Base-by-base conservation (phyloP, 2,888 invertebrate species). In the Conistra vaccinii region DNA sequence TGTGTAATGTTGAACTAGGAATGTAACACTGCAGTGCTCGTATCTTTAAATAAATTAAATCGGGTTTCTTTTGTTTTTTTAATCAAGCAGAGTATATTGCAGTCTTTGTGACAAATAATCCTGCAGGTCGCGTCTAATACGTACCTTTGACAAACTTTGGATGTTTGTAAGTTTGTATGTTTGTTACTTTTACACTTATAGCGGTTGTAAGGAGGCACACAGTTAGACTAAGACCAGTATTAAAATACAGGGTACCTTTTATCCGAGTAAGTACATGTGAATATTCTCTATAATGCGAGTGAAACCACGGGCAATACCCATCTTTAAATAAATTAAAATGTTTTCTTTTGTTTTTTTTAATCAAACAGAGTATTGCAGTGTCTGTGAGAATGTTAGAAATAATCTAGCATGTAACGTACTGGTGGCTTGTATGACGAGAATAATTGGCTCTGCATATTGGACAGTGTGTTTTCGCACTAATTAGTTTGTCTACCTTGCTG, bases 391-490 rank as follows among this genome's bases (percentile, higher is more conserved):
- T 80, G 32, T 53, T 63, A 23, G 14, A 57, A 61, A 53, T 69
- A 75, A 81, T 53, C 26, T 29, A 60, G 32, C 45, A 3, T 2
- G n/a, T 45, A 17, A 29, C 53, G 58, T 14, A n/a, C n/a, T n/a
- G 29, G 51, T 14, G 35, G 26, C 10, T 45, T 23, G 35, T 26
- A 53, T 60, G 65, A 32, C 23, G 45, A 66, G 58, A 39, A 48
- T 78, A 78, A 78, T 78, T 78, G 74, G 80, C 29, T 48, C 53
- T 78, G 80, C 74, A 80, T 78, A 80, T 73, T 80, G 60, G 58
- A 78, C 74, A 14, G 29, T 80, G 55, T 68, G 45, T 39, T 63
- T 53, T 48, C 51, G 3, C 4, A 48, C 58, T 78, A 74, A 78
- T 66, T 78, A 73, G 74, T 74, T 78, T 26, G 66, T 80, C 65